These are phyloP conservation scores for Gallinago jamesoni DNA, from an alignment of 2,113 vertebrate genomes.

Conservation along the genomic window DNA sequence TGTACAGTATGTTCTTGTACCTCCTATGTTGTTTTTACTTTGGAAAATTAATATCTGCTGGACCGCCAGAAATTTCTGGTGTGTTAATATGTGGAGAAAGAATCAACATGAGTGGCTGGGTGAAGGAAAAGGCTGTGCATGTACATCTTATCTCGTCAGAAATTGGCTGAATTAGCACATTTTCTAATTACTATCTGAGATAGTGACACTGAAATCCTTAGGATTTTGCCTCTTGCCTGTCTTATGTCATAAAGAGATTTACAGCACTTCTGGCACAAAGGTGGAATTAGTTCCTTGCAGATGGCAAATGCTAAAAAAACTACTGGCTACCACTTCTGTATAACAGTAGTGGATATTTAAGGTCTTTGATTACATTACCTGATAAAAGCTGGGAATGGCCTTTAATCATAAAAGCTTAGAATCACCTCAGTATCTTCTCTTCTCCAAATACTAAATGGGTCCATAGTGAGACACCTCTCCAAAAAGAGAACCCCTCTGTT, in stretches of 20 bases:
- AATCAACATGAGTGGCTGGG: background rate
- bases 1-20: slow-evolving; percentile 60
- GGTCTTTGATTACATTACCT: background rate
- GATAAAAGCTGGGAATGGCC: background rate
- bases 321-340: background rate
- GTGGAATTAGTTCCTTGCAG: background rate
- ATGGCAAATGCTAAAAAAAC: background rate
- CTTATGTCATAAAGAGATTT: background rate
- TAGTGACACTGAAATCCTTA: background rate
- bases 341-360: background rate
- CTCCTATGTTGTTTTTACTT: slow-evolving; percentile 48
- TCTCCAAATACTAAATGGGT: background rate
- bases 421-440: background rate
- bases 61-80: slow-evolving; percentile 4
- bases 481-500: background rate
- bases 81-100: background rate
- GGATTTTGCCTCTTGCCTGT: background rate
- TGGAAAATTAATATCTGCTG: slow-evolving; percentile 53
- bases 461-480: background rate
- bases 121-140: background rate
- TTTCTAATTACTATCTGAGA: background rate
- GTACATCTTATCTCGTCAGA: slow-evolving; percentile 7
- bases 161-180: background rate
- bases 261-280: background rate
- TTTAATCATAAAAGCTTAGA: background rate